Conservation (phyloP, 2,113 vertebrate genomes). For the Nestor notabilis region DNA sequence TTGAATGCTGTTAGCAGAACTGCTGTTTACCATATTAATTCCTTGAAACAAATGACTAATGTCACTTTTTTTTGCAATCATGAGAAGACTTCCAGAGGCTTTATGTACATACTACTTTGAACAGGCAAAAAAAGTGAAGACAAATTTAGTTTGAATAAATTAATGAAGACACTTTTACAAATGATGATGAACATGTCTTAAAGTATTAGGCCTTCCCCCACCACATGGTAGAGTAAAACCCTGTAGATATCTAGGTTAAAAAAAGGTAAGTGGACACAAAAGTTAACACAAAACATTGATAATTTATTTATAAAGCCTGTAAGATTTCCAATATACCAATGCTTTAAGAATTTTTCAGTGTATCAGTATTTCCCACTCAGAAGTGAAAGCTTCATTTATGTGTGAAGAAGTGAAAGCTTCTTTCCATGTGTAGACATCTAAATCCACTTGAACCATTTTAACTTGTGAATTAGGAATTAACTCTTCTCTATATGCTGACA, state of each 20-base stretch:
- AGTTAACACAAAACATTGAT: background rate
- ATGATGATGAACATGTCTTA: background rate
- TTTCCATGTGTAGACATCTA: background rate
- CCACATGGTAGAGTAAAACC: background rate
- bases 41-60: background rate
- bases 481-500: background rate
- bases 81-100: background rate
- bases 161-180: background rate
- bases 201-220: background rate
- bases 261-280: background rate
- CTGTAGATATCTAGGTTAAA: background rate
- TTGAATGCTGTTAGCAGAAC: background rate
- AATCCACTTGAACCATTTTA: background rate
- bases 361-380: background rate
- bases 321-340: background rate
- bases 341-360: background rate
- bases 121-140: background rate
- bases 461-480: background rate
- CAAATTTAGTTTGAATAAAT: background rate
- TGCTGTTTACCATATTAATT: background rate
- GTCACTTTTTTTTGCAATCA: background rate
- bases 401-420: background rate
- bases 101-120: background rate
- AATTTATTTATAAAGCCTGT: background rate
- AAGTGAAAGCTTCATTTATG: background rate